These are phyloP conservation scores for Hoplias malabaricus DNA, from an alignment of 2,113 vertebrate species.

Conservation along the genomic window DNA sequence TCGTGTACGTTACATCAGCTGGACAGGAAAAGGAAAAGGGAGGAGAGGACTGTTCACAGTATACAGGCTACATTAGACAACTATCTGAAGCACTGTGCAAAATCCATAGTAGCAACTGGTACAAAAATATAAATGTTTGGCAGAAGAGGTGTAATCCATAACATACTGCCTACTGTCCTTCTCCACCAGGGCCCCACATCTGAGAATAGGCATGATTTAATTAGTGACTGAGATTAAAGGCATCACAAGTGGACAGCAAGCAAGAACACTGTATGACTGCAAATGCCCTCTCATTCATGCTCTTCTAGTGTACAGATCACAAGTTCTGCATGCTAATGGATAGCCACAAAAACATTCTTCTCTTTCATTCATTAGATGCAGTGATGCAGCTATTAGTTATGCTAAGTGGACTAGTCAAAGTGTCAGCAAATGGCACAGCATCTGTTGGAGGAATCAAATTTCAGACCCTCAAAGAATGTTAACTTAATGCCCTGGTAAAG, in stretches of 20 bases:
- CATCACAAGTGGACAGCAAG: background rate
- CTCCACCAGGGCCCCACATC: background rate
- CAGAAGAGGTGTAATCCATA: background rate
- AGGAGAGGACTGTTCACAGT: background rate
- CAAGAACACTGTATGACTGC: background rate
- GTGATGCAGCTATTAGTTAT: background rate
- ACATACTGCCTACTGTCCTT: background rate
- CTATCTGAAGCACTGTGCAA: background rate
- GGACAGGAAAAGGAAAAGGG: constrained; percentile 3
- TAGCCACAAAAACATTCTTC: constrained; percentile 10
- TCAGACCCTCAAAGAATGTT: background rate
- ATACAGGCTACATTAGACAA: background rate
- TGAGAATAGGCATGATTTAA: constrained; percentile 21
- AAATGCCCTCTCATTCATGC: constrained; percentile 7
- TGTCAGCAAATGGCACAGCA: background rate
- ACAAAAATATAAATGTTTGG: background rate
- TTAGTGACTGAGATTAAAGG: background rate
- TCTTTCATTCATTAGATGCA: constrained; percentile 3
- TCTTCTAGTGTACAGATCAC: constrained; percentile 2
- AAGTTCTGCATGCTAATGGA: constrained; percentile 40
- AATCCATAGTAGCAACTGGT: constrained; percentile 28
- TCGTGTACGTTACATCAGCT: constrained; percentile 9
- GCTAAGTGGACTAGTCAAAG: background rate
- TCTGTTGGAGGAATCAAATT: background rate
- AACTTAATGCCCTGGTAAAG: background rate